A percentile compares a stretch with the other conserved stretches of the same genome.
These are phyloP conservation scores for Spinibarbus caldwelli DNA, from an alignment of 2,797 vertebrate genomes.

Conservation along the genomic window DNA sequence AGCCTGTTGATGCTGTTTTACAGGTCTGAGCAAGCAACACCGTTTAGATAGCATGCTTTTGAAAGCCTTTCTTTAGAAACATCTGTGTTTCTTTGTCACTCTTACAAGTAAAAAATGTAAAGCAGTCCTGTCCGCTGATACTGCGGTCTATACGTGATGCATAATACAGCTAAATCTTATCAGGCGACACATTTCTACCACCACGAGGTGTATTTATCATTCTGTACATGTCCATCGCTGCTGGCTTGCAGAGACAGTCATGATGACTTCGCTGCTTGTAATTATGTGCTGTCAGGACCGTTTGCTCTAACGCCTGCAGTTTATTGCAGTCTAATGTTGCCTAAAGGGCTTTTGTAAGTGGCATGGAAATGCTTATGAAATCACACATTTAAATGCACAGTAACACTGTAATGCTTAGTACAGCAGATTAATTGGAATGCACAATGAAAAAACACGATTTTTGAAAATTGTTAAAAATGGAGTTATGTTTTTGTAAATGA, in stretches of 20 bases:
- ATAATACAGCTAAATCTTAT: background rate
- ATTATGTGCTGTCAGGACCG: constrained; percentile 3
- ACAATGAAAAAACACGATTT: too few species aligned
- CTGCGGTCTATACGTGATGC: background rate
- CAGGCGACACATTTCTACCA: background rate
- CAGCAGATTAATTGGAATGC: too few species aligned
- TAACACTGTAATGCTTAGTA: background rate
- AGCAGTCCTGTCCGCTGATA: background rate
- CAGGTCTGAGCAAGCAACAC: background rate
- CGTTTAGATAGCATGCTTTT: too few species aligned
- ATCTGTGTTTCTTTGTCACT: too few species aligned
- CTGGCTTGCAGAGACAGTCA: background rate
- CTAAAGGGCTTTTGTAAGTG: background rate
- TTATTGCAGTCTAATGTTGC: background rate
- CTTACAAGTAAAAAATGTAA: background rate
- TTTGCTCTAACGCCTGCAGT: background rate
- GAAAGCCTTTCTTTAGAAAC: too few species aligned
- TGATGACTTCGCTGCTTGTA: constrained; percentile 15
- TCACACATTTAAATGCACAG: background rate
- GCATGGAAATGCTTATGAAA: background rate
- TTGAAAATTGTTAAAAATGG: too few species aligned
- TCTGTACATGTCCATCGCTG: background rate
- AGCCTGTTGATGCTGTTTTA: background rate
- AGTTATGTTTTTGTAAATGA: too few species aligned
- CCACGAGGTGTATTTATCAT: background rate